Evolutionary conservation across 2,797 vertebrate species (phyloP).

Genomic region (Synaphobranchus kaupii): DNA sequence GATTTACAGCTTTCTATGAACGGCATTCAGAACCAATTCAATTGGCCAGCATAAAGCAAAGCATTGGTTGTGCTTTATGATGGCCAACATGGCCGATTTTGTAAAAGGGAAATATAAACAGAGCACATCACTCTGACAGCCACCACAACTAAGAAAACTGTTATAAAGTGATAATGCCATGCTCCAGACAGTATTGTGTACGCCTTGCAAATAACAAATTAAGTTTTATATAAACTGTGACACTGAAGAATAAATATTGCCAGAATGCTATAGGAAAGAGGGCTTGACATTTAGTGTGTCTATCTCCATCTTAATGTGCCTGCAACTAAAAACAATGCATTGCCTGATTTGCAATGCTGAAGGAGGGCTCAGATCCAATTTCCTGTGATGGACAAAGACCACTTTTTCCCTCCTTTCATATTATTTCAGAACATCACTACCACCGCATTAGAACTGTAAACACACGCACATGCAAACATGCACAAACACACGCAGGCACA

Average conservation of each 20-base stretch:
- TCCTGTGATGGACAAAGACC: neutral
- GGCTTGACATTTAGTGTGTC: neutral
- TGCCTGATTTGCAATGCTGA: neutral
- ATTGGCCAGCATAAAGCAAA: no score
- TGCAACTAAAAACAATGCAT: neutral
- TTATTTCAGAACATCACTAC: neutral
- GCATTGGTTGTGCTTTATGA: neutral
- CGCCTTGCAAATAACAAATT: neutral
- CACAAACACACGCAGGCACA: neutral
- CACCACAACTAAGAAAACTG: neutral
- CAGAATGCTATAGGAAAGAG: neutral
- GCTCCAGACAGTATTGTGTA: neutral
- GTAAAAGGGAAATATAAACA: neutral
- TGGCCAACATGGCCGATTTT: neutral
- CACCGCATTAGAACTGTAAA: neutral
- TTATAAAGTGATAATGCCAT: neutral
- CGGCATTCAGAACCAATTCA: neutral
- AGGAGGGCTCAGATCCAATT: conserved; percentile 3
- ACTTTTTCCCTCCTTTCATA: neutral
- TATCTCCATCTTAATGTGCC: neutral
- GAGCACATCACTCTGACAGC: neutral
- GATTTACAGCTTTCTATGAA: neutral
- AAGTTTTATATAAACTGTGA: neutral
- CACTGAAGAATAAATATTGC: neutral
- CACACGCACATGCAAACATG: neutral